Evolutionary conservation across 2,113 vertebrate species (phyloP).

Genomic region (Rhinoderma darwinii): DNA sequence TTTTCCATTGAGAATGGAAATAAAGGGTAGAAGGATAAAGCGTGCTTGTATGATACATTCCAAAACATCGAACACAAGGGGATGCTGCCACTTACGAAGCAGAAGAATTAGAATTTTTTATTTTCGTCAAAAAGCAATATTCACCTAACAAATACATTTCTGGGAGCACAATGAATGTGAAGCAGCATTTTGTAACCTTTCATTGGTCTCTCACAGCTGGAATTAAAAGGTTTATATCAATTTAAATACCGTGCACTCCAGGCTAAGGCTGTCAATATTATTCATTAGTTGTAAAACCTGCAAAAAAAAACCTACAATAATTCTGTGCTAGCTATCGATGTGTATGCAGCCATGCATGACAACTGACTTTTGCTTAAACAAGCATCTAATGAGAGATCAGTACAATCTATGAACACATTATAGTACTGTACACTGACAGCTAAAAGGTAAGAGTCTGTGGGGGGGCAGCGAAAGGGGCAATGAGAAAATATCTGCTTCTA

Average conservation of each 20-base stretch:
- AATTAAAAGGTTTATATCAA: slow-evolving; percentile 35
- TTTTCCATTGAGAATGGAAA: neutral
- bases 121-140: neutral
- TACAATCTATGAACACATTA: slow-evolving; percentile 2
- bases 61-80: too few relatives aligned
- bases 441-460: neutral
- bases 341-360: slow-evolving; percentile 18
- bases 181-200: neutral
- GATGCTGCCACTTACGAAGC: neutral
- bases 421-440: neutral
- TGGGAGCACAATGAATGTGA: neutral
- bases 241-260: slow-evolving; percentile 22
- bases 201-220: slow-evolving; percentile 1
- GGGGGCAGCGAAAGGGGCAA: too few relatives aligned
- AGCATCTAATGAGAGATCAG: slow-evolving; percentile 38
- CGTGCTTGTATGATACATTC: neutral
- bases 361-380: slow-evolving; percentile 34
- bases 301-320: slow-evolving; percentile 25
- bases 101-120: neutral
- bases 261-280: slow-evolving; percentile 24
- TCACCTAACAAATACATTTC: slow-evolving; percentile 11
- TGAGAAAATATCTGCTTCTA: neutral
- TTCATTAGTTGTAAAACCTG: slow-evolving; percentile 16
- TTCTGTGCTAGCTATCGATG: neutral
- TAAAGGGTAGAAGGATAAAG: neutral